Evolutionary conservation across 2,113 vertebrate genomes (phyloP).

Genomic region (Oenanthe melanoleuca): DNA sequence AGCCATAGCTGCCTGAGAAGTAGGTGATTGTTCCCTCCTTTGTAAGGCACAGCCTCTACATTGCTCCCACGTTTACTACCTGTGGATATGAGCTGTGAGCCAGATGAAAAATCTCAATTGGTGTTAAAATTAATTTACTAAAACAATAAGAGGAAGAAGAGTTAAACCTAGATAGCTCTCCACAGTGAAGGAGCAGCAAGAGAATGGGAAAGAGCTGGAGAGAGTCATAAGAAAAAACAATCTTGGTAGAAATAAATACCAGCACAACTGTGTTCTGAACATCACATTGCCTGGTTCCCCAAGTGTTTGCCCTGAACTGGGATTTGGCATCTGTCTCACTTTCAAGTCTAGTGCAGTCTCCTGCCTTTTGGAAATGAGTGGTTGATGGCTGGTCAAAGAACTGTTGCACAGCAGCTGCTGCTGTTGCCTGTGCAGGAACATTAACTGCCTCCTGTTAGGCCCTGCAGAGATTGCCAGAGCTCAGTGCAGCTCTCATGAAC

Average conservation of each 20-base stretch:
- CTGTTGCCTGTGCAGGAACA: background rate
- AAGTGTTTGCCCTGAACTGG: background rate
- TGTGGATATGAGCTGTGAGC: background rate
- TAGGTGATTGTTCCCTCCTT: background rate
- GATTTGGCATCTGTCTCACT: constrained; percentile 5
- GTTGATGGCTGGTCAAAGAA: background rate
- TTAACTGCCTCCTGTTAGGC: background rate
- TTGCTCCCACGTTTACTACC: background rate
- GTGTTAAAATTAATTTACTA: background rate
- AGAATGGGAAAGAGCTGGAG: background rate
- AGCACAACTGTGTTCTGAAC: background rate
- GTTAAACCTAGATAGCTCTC: background rate
- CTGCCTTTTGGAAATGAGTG: background rate
- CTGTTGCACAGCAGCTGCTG: background rate
- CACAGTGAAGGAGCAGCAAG: background rate
- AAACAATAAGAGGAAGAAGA: background rate
- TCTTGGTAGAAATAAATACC: background rate
- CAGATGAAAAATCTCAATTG: background rate
- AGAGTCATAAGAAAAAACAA: background rate
- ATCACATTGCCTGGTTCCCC: background rate
- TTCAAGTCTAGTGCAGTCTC: background rate
- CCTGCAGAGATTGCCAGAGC: background rate
- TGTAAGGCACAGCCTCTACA: background rate
- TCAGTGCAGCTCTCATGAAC: background rate
- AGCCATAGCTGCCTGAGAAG: background rate